Base-by-base conservation (phyloP, 2,888 invertebrate species). In the Leptura quadrifasciata region DNA sequence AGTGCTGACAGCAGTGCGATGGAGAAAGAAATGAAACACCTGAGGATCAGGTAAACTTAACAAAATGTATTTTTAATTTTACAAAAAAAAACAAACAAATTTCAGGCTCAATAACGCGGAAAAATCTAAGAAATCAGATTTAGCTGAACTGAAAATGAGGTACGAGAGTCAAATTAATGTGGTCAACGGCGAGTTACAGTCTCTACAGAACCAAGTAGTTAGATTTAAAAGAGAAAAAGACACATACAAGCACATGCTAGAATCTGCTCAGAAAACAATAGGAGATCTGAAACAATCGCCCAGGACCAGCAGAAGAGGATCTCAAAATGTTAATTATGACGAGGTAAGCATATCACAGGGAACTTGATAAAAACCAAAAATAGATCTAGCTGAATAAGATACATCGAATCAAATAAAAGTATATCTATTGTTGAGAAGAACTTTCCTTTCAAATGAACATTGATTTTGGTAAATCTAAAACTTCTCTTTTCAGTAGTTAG, bases 201-300 rank as follows among this genome's bases (percentile, higher is more conserved):
- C 95, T 8, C 91, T 96, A 84, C 97, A 97, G 88, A 92, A 92
- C 79, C 95, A 95, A 91, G 93, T 94, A 81, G 91, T 94, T 21
- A 92, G 96, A 83, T 96, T 97, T 87, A 95, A 96, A 87, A 91
- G 96, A 76, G 97, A 97, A 89, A 92, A 96, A 72, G 97, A 97
- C 86, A 95, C 95, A 69, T 97, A 95, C 86, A 95, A 96, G 82
- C 96, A 97, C 87, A 96, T 97, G 94, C 88, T 97, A 55, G 96
- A 97, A 86, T 94, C 94, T 12, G 95, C 97, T 0, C 96, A 97
- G 87, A 95, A 95, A 88, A 94, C 94, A 52, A 95, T 96, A 83
- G 92, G 94, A 0, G 95, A 96, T 80, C 90, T 96, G 21, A 96
- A 95, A 87, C 90, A 90, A 20, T 92, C 93, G 0, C 90, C 90